Base-by-base conservation (phyloP, 2,888 invertebrate genomes). In the Epistrophe eligans region DNA sequence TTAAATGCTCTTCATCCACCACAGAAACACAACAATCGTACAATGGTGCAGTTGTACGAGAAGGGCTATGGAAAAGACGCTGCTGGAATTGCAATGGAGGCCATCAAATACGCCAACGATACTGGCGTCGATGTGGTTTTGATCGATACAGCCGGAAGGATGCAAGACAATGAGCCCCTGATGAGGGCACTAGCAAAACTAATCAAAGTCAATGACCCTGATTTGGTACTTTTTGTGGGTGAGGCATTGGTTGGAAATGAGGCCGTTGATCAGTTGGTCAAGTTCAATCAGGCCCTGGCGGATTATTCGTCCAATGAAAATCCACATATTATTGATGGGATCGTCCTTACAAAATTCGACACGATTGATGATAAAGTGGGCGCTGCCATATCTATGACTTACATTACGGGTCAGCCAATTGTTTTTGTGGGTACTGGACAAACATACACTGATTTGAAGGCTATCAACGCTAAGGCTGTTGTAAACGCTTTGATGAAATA, bases 191-290 rank as follows among this genome's bases (percentile, higher is more conserved):
- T 99, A 70, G 97, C 99, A 7, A 99, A 99, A 94, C 94, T 99
- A 89, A 99, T 99, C 91, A 98, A 97, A 93, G 97, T 99, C 57
- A 99, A 99, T 93, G 96, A 98, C 91, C 99, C 99, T 0, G 99
- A 99, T 93, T 94, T 99, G 91, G 99, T 99, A 2, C 94, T 99
- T n/a, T 99, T 99, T 93, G 99, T 99, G 11, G 99, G 99, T 0
- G 99, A 99, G 93, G 99, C 99, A 0, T 94, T 99, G n/a, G 99
- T 99, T 0, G 99, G 99, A 38, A 99, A 99, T 93, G 99, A 99
- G 92, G 99, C 99, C 17, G 99, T 99, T 28, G 99, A 99, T 94
- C 99, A 99, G 92, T 94, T 99, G 60, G 97, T 98, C 0, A 99
- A 99, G 94, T 99, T 99, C 94, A 99, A 99, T 94, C 98, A 98